Conservation (phyloP, 2,888 invertebrate genomes). For the Dryococelus australis region DNA sequence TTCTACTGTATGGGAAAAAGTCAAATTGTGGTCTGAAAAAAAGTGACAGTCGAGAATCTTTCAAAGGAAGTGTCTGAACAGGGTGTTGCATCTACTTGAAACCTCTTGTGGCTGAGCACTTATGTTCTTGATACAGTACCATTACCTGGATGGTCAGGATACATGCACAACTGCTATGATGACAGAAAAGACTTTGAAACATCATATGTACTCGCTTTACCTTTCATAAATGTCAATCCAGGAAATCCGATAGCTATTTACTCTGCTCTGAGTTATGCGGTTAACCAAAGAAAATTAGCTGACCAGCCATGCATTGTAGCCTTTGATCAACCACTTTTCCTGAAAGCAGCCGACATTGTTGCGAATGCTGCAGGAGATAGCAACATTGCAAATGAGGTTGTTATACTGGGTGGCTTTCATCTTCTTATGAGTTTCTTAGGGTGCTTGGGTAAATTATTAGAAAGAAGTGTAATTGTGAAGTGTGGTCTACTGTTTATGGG, state of each 20-base stretch:
- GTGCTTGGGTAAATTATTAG: not conserved
- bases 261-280: not conserved
- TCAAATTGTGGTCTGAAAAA: not conserved
- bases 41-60: not conserved
- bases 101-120: not conserved
- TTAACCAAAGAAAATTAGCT: not conserved
- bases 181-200: not conserved
- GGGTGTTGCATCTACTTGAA: not conserved
- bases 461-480: not conserved
- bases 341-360: not conserved
- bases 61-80: not conserved
- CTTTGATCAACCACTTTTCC: not conserved
- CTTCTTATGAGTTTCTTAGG: not conserved
- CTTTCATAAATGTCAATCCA: conserved; percentile 17
- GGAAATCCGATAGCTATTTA: conserved; percentile 20
- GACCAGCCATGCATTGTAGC: not conserved
- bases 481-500: conserved; percentile 26
- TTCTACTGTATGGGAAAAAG: not conserved
- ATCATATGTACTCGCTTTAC: not conserved
- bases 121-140: not conserved
- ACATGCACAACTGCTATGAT: not conserved
- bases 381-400: not conserved
- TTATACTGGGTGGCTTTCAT: not conserved
- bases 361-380: not conserved
- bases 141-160: not conserved